A percentile compares a stretch with the other conserved stretches of the same genome.
These are phyloP conservation scores for Pempheris klunzingeri DNA, from an alignment of 2,797 vertebrate genomes.

Conservation along the genomic window DNA sequence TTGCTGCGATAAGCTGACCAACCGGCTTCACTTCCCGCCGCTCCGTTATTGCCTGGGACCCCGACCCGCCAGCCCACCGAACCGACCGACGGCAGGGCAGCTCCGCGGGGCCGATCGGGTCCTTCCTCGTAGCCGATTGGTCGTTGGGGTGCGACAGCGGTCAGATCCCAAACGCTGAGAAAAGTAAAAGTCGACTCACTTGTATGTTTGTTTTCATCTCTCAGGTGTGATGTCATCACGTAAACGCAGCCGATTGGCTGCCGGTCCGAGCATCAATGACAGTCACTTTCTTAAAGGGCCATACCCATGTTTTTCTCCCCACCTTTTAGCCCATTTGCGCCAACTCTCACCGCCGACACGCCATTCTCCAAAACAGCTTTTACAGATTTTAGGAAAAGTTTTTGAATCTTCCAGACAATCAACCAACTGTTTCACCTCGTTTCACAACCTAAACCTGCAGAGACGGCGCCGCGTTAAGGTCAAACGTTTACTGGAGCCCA, in stretches of 20 bases:
- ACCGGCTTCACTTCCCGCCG: constrained; percentile 44
- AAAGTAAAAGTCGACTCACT: background rate
- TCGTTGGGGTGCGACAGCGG: constrained; percentile 28
- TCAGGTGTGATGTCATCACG: constrained; percentile 10
- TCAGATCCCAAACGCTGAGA: constrained; percentile 23
- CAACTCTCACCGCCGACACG: background rate
- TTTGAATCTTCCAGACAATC: background rate
- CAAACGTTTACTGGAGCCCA: background rate
- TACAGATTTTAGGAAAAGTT: background rate
- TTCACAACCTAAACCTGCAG: background rate
- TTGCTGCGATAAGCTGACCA: constrained; percentile 49
- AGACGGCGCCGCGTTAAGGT: too few relatives aligned
- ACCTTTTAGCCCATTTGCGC: constrained; percentile 9
- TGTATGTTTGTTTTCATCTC: background rate
- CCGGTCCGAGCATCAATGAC: background rate
- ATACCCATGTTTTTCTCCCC: background rate
- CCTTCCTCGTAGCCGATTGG: constrained; percentile 40
- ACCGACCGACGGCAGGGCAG: constrained; percentile 35
- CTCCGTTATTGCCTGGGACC: constrained; percentile 53
- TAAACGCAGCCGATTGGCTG: constrained; percentile 28
- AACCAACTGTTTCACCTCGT: background rate
- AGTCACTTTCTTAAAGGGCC: constrained; percentile 30
- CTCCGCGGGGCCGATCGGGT: constrained; percentile 8
- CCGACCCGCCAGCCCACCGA: background rate
- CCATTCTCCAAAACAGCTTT: background rate